Evolutionary conservation across 2,797 vertebrate species (phyloP), one percentile per base, ranked within the genome.

Genomic region (Nothura maculosa): DNA sequence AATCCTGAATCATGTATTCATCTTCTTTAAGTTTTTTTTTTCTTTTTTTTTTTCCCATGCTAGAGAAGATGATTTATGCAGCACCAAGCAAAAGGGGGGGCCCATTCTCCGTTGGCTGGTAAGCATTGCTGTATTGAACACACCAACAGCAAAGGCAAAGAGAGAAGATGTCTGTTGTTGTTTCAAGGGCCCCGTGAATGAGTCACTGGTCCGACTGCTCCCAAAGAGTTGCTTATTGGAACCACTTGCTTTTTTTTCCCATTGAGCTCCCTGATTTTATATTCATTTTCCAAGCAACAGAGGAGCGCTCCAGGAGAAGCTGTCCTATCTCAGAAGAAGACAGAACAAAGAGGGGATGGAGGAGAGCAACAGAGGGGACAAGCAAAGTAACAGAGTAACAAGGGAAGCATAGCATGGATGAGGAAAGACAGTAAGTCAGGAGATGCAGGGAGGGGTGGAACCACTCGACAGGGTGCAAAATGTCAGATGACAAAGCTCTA

Each of bases 1-100:
- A 96, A 96, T 96, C 94, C 55, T 48, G 87, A 92, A 91, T 95
- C 85, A 86, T 2, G 61, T 93, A 95, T 96, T 94, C 82, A 95
- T 94, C 82, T 94, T 92, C 77, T 89, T 90, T 67, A 67, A 18
- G 38, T 12, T n/a, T 50, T 25, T 7, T 27, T 55, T 47, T 22
- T 75, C 42, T 4, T 77, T 22, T 72, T 52, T 5, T 77, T 12
- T 70, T 87, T 88, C 73, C 60, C 89, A 94, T 92, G 93, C 94
- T 92, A 94, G 91, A 96, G 91, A 92, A 95, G 93, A 89, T 94
- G 91, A 96, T 95, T 96, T 96, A 94, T 93, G 90, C 93, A 96
- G 94, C 90, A 92, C 62, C 81, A 94, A 93, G 95, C 94, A 91
- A 95, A 96, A 91, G 85, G 91, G 83, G 90, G 90, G 90, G 81